phyloP scores from a whole-genome alignment of 1,140 invertebrate species.

The Drosophila repletoides region DNA sequence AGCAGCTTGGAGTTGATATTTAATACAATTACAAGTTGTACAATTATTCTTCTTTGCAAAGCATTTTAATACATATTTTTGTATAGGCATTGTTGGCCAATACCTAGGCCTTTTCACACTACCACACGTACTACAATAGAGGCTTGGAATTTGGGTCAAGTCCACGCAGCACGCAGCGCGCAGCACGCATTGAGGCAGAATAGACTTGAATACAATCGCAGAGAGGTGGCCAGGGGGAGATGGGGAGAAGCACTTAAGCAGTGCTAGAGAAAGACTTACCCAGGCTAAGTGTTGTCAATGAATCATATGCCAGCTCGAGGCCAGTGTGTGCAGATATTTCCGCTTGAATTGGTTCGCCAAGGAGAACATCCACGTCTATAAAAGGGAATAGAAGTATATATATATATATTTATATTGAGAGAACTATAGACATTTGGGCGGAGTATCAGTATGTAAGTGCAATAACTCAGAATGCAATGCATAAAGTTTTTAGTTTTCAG shows the following conservation, averaged over 20 bases:
- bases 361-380: slow-evolving; percentile 85
- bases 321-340: slow-evolving; percentile 85
- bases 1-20: no score
- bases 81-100: no score
- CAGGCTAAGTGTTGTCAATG: slow-evolving; percentile 84
- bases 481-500: no score
- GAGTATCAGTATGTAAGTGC: neutral
- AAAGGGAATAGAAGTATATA: slow-evolving; percentile 14
- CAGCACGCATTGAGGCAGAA: slow-evolving; percentile 19
- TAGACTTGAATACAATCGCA: no score
- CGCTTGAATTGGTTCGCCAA: slow-evolving; percentile 85
- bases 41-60: no score
- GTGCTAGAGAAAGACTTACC: slow-evolving; percentile 80
- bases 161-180: no score
- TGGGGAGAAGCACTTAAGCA: slow-evolving; percentile 50
- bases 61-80: no score
- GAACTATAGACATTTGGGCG: neutral
- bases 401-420: no score
- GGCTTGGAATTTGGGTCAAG: slow-evolving; percentile 64
- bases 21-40: no score
- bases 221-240: no score
- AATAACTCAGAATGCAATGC: slow-evolving; percentile 53
- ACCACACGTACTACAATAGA: slow-evolving; percentile 5
- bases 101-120: no score
- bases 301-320: slow-evolving; percentile 84